Evolutionary conservation across 2,113 vertebrate species (phyloP).

Genomic region (Indicator indicator): DNA sequence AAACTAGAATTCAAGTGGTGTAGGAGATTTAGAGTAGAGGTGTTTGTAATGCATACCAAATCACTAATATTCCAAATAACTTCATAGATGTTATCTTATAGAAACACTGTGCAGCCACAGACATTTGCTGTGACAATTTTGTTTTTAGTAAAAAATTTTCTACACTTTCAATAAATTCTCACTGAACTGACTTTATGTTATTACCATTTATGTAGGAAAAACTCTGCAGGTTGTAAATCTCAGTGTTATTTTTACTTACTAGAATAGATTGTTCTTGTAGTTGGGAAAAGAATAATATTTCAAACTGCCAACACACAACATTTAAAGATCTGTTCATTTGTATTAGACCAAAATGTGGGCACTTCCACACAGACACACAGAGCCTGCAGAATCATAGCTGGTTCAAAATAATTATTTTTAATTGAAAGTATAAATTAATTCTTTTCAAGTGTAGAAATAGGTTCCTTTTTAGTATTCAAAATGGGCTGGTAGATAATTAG

Average conservation of each 20-base stretch:
- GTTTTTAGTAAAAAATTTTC: neutral
- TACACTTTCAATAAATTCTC: neutral
- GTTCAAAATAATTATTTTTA: slow-evolving; percentile 30
- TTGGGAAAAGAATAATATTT: neutral
- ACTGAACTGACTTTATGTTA: neutral
- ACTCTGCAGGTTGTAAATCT: neutral
- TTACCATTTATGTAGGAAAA: neutral
- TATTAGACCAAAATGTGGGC: neutral
- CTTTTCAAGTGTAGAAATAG: slow-evolving; percentile 7
- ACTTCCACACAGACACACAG: neutral
- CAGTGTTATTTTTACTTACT: neutral
- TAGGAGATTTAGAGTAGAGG: neutral
- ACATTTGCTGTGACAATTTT: neutral
- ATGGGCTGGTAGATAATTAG: slow-evolving; percentile 1
- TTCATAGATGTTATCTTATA: neutral
- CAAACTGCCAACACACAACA: neutral
- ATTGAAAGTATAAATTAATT: slow-evolving; percentile 43
- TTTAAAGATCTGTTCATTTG: neutral
- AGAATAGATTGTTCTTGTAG: neutral
- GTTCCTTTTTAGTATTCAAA: neutral
- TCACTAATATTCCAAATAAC: neutral
- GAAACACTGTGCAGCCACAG: neutral
- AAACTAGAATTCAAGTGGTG: neutral
- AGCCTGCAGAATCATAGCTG: neutral
- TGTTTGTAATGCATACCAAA: neutral